These are phyloP conservation scores for Aphelenchoides avenae DNA, from an alignment of 1,140 invertebrate species.

Conservation along the genomic window DNA sequence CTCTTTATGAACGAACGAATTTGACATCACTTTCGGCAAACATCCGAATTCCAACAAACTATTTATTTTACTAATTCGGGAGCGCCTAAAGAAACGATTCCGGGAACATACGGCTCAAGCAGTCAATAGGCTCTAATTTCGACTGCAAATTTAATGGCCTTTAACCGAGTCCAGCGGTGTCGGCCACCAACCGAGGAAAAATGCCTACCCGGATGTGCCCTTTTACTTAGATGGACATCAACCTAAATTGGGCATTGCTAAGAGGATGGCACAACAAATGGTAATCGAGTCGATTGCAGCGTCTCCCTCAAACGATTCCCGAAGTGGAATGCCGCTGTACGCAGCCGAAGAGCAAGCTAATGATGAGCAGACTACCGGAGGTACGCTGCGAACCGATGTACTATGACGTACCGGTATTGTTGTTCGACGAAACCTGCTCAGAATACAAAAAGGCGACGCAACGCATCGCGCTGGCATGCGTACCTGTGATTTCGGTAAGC, in stretches of 20 bases:
- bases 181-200: neutral
- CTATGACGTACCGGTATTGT: constrained; percentile 17
- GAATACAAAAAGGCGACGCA: constrained; percentile 6
- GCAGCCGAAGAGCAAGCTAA: constrained; percentile 14
- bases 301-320: constrained; percentile 20
- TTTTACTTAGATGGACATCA: neutral
- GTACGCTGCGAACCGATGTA: constrained; percentile 10
- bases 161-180: neutral
- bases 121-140: too few species aligned
- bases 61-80: too few species aligned
- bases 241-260: neutral
- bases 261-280: neutral
- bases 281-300: constrained; percentile 8
- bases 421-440: constrained; percentile 14
- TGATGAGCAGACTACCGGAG: constrained; percentile 11
- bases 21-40: neutral
- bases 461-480: constrained; percentile 16
- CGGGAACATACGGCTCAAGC: too few species aligned
- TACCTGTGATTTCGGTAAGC: too few species aligned
- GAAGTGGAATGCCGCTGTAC: constrained; percentile 12
- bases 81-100: too few species aligned
- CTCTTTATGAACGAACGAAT: neutral
- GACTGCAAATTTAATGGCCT: neutral
- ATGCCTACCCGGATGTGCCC: neutral
- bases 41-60: too few species aligned